These are phyloP conservation scores for Gibbula magus DNA, from an alignment of 2,888 invertebrate species.

Conservation along the genomic window DNA sequence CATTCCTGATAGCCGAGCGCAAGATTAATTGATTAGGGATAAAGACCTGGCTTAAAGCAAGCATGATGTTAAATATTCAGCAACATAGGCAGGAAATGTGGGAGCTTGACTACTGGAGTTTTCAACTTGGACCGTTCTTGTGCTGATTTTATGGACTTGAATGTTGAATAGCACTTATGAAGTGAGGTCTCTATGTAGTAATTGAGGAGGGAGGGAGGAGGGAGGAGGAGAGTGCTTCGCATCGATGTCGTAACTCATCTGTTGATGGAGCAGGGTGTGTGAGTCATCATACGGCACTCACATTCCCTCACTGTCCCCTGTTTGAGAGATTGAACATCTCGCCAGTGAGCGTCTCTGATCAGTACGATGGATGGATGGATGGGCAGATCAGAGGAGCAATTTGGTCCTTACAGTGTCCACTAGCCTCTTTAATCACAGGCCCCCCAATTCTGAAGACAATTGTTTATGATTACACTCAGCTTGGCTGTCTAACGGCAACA, in stretches of 20 bases:
- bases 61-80: slow-evolving; percentile 27
- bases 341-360: neutral
- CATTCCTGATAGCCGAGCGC: slow-evolving; percentile 8
- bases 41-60: neutral
- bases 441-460: slow-evolving; percentile 32
- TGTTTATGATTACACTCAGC: slow-evolving; percentile 42
- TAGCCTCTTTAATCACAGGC: slow-evolving; percentile 30
- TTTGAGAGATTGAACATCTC: slow-evolving; percentile 15
- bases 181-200: slow-evolving; percentile 7
- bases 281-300: slow-evolving; percentile 13
- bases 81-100: slow-evolving; percentile 19
- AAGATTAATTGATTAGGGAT: slow-evolving; percentile 21
- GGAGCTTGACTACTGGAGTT: slow-evolving; percentile 1
- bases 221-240: neutral
- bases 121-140: slow-evolving; percentile 16
- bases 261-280: slow-evolving; percentile 2
- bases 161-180: slow-evolving; percentile 18
- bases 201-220: neutral
- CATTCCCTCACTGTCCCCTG: neutral
- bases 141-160: slow-evolving; percentile 16
- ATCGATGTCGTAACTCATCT: slow-evolving; percentile 8
- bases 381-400: slow-evolving; percentile 17
- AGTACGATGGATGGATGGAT: neutral
- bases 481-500: slow-evolving; percentile 35
- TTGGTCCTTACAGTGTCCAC: slow-evolving; percentile 20